phyloP scores from a whole-genome alignment of 2,888 invertebrate species.

The Xanthia icteritia region DNA sequence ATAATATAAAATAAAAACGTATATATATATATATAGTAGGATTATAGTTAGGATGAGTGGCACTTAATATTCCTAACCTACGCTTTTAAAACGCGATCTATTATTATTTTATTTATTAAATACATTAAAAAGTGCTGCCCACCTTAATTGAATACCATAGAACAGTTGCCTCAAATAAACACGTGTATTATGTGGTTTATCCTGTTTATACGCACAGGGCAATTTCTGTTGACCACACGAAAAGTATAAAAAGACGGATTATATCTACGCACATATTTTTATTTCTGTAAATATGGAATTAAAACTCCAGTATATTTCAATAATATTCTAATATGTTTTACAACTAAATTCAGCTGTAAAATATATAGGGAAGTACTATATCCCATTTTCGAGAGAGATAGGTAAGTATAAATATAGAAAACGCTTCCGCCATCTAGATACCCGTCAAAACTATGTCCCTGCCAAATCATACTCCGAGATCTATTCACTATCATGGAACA shows the following conservation, averaged over 20 bases:
- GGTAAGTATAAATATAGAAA: background rate
- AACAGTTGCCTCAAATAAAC: slow-evolving; percentile 1
- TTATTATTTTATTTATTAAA: background rate
- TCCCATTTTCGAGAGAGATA: too few species aligned
- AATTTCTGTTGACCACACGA: slow-evolving; percentile 12
- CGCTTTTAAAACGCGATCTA: background rate
- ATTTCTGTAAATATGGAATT: background rate
- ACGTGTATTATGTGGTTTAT: background rate
- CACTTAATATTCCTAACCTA: too few species aligned
- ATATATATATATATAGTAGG: too few species aligned
- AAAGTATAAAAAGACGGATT: background rate
- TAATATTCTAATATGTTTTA: too few species aligned
- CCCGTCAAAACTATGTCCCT: background rate
- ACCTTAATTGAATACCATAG: background rate
- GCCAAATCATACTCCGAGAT: background rate
- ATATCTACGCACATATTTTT: background rate
- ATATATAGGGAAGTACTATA: background rate
- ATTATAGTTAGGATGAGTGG: too few species aligned
- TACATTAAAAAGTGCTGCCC: too few species aligned
- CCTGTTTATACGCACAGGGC: slow-evolving; percentile 8
- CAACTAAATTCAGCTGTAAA: too few species aligned
- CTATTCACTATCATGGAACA: background rate
- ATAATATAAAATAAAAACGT: too few species aligned
- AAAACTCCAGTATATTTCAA: too few species aligned
- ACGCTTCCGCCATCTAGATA: background rate